Percentiles rank a stretch among this genome's conserved stretches.
Evolutionary conservation across 1,140 invertebrate species (phyloP).

Genomic region (Ganaspis sp.): DNA sequence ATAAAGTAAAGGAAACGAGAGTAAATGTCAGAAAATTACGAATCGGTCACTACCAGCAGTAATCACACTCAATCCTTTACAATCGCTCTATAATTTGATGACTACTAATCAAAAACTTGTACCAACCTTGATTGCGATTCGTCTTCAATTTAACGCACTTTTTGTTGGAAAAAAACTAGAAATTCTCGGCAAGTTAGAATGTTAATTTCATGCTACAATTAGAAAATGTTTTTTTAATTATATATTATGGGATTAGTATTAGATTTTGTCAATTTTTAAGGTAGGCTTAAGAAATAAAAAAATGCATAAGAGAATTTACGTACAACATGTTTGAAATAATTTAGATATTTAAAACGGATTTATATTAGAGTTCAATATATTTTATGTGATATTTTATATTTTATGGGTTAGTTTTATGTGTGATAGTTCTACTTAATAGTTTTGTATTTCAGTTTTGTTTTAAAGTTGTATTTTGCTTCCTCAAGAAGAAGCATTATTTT

Average conservation of each 20-base stretch:
- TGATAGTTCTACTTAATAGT: no score
- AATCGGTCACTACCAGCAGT: background rate
- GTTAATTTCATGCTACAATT: no score
- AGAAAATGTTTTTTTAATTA: background rate
- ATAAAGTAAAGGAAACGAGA: constrained; percentile 44
- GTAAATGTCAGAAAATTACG: constrained; percentile 39
- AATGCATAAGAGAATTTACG: no score
- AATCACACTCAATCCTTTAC: background rate
- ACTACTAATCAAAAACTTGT: background rate
- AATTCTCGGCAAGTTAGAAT: background rate
- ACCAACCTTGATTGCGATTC: background rate
- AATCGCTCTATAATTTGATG: background rate
- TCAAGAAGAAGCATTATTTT: no score
- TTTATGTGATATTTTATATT: no score
- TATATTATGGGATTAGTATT: background rate
- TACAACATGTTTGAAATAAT: no score
- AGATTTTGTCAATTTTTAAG: background rate
- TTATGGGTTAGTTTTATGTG: no score
- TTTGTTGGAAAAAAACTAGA: background rate
- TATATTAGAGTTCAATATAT: no score
- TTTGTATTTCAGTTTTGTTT: no score
- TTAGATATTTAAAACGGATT: no score
- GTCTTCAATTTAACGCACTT: background rate
- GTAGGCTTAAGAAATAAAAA: no score
- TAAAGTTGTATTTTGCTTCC: no score